Conservation (phyloP, 2,797 vertebrate genomes). For the Melanogrammus aeglefinus region DNA sequence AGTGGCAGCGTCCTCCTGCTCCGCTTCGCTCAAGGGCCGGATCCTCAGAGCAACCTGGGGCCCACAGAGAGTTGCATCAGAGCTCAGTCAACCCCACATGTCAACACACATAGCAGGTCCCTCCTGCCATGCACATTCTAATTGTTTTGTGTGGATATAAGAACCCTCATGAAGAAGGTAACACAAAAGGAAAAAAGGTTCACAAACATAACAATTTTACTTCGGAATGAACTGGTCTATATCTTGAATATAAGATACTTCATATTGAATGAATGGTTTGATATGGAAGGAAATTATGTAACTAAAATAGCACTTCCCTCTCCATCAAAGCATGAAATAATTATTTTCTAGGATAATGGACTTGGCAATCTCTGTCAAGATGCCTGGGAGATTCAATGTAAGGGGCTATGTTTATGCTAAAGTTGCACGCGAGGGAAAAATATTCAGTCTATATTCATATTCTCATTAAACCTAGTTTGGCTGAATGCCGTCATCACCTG, state of each 20-base stretch:
- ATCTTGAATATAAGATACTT: neutral
- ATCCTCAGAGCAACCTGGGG: slow-evolving; percentile 87
- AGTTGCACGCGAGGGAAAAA: neutral
- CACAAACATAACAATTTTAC: neutral
- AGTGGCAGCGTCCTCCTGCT: slow-evolving; percentile 83
- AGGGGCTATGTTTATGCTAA: neutral
- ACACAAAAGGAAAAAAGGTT: neutral
- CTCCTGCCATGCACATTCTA: neutral
- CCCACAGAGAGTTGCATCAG: slow-evolving; percentile 2
- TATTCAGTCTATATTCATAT: neutral
- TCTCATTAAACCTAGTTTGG: neutral
- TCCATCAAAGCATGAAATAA: neutral
- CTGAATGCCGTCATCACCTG: neutral
- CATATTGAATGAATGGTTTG: neutral
- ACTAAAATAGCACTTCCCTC: neutral
- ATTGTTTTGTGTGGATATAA: neutral
- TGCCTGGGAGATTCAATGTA: neutral
- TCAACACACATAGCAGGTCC: neutral
- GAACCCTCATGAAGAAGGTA: neutral
- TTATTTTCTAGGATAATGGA: neutral
- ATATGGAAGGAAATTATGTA: neutral
- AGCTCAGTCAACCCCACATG: slow-evolving; percentile 21
- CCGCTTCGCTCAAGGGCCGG: slow-evolving; percentile 82
- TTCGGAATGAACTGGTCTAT: neutral
- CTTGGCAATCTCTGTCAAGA: neutral